Base-by-base conservation (phyloP, 2,113 vertebrate species). In the Perccottus glenii region DNA sequence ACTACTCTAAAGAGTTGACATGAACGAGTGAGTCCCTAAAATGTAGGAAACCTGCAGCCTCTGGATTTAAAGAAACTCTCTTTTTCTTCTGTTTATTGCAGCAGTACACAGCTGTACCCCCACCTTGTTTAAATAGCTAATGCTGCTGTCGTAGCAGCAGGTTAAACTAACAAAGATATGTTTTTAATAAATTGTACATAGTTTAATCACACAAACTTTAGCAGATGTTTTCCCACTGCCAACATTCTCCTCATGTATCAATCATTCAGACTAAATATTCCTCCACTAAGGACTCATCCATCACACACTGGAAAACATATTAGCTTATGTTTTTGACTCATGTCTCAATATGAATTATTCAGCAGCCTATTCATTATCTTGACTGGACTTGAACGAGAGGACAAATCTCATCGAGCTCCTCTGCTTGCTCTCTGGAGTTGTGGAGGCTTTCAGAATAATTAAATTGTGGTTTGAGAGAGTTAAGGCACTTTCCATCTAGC, bases 291-390 rank as follows among this genome's bases (percentile, higher is more conserved):
- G 56, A 16, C 52, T 82, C 77, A 84, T 90, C 83, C 76, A 86
- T 87, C 82, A 87, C 59, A 74, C 61, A 73, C 63, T 33, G 27
- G 68, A 80, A 83, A 87, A 60, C 60, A 75, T 68, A 79, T 81
- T 73, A 78, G 71, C 75, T 77, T 78, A 59, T 77, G 72, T 76
- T 86, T 85, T 70, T 75, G 70, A 84, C 71, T 75, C 64, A 49
- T 70, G 76, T 59, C 70, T 74, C 49, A 56, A 47, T 11, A 88
- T 87, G 80, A 87, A 85, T 87, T 87, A 87, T 84, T 87, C 85
- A 80, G 64, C 16, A 46, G 67, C 69, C 57, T 44, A 59, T 70
- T 77, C 60, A 80, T 88, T 83, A 77, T 73, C 73, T 43, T 9
- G 68, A 49, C 75, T 11, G 73, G 72, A 64, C 66, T 73, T 49